These are phyloP conservation scores for Eremophila alpestris DNA, from an alignment of 2,797 vertebrate species.

Conservation along the genomic window DNA sequence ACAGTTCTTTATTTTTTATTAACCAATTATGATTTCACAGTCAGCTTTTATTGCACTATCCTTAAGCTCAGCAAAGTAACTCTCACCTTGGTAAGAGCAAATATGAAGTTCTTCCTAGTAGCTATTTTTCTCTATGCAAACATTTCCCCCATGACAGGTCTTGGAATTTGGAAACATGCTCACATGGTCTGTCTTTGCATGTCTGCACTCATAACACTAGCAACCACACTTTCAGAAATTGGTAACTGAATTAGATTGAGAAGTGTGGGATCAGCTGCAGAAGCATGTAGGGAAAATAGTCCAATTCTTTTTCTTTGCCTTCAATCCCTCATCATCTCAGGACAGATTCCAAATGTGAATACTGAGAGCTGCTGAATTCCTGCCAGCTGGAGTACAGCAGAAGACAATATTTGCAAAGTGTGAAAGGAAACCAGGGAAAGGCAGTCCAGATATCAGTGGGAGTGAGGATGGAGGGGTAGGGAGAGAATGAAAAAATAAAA, in stretches of 20 bases:
- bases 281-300: constrained; percentile 7
- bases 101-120: neutral
- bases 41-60: neutral
- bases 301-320: neutral
- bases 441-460: neutral
- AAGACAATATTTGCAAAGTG: constrained; percentile 35
- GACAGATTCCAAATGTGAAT: constrained; percentile 16
- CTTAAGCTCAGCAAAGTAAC: neutral
- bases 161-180: neutral
- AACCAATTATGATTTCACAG: neutral
- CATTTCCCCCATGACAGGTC: neutral
- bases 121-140: neutral
- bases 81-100: constrained; percentile 1
- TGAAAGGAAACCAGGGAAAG: constrained; percentile 21
- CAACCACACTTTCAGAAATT: neutral
- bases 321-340: neutral
- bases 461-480: neutral
- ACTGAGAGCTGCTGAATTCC: constrained; percentile 18
- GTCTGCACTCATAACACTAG: neutral
- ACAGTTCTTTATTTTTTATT: constrained; percentile 2
- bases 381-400: constrained; percentile 28
- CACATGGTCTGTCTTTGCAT: neutral
- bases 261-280: constrained; percentile 29
- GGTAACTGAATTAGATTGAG: neutral
- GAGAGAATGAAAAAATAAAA: neutral